phyloP scores from a whole-genome alignment of 2,113 vertebrate genomes.

The Calyptommatus sinebrachiatus region DNA sequence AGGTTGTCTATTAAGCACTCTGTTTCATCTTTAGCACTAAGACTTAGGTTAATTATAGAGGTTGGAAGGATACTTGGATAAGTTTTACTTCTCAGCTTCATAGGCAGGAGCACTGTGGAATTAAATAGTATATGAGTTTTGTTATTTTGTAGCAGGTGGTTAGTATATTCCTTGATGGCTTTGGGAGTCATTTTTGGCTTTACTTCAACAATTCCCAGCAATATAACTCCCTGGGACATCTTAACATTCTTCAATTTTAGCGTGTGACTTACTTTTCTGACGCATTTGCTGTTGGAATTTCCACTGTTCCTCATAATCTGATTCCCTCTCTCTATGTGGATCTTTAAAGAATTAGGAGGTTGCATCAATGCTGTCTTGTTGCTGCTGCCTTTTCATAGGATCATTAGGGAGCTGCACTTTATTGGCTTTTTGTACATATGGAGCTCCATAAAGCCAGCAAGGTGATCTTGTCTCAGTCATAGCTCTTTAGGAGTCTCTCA shows the following conservation, averaged over 20 bases:
- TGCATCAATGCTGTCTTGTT: conserved; percentile 83
- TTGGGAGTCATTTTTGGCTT: conserved; percentile 12
- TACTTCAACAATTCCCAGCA: background rate
- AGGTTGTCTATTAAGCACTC: conserved; percentile 22
- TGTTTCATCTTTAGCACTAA: conserved; percentile 40
- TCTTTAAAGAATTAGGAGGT: conserved; percentile 86
- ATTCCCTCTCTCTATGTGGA: conserved; percentile 89
- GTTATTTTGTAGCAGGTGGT: conserved; percentile 50
- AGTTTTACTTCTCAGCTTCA: conserved; percentile 23
- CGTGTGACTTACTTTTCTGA: too few species aligned
- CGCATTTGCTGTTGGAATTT: conserved; percentile 84
- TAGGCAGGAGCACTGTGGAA: conserved; percentile 20
- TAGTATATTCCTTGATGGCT: conserved; percentile 8
- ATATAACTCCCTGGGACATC: background rate
- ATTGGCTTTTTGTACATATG: conserved; percentile 89
- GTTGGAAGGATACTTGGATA: background rate
- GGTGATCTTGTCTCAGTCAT: too few species aligned
- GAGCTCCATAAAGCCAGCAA: too few species aligned
- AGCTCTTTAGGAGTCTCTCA: too few species aligned
- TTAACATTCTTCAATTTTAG: background rate
- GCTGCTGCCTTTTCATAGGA: conserved; percentile 86
- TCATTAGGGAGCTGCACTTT: conserved; percentile 93
- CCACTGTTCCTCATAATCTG: conserved; percentile 96
- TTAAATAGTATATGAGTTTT: conserved; percentile 20
- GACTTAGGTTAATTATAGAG: conserved; percentile 40